Percentiles rank a stretch among this genome's conserved stretches.
Conservation (phyloP, 2,113 vertebrate species). For the Dinomys branickii region DNA sequence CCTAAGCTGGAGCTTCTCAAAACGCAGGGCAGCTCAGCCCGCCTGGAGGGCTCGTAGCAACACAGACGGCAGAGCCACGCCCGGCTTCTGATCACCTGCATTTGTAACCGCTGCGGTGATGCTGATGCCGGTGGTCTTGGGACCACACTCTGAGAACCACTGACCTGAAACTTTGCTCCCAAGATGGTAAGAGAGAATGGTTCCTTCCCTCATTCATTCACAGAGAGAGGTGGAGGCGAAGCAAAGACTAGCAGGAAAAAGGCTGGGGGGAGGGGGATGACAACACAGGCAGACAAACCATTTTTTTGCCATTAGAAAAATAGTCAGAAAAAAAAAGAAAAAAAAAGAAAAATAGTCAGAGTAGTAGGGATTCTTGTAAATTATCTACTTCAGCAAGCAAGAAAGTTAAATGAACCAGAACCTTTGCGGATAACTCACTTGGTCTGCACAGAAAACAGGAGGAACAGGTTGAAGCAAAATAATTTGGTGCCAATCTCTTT, state of each 20-base stretch:
- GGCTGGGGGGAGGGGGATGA: no score
- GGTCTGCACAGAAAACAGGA: neutral
- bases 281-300: no score
- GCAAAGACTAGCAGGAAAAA: neutral
- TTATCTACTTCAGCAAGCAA: fast-evolving
- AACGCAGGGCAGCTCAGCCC: no score
- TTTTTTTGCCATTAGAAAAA: neutral
- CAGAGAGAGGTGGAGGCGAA: neutral
- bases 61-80: fast-evolving
- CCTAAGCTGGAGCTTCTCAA: neutral
- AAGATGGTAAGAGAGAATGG: neutral
- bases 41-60: neutral
- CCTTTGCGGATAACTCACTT: no score
- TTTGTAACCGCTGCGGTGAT: neutral
- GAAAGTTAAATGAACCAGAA: no score
- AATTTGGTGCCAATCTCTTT: neutral
- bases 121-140: neutral
- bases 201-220: neutral
- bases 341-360: neutral
- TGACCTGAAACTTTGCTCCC: neutral
- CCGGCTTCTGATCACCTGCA: neutral
- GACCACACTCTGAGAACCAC: neutral
- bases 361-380: neutral
- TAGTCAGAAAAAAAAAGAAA: no score
- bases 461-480: neutral